These are phyloP conservation scores for Drosophila melanica DNA, from an alignment of 1,140 invertebrate species.

Conservation along the genomic window DNA sequence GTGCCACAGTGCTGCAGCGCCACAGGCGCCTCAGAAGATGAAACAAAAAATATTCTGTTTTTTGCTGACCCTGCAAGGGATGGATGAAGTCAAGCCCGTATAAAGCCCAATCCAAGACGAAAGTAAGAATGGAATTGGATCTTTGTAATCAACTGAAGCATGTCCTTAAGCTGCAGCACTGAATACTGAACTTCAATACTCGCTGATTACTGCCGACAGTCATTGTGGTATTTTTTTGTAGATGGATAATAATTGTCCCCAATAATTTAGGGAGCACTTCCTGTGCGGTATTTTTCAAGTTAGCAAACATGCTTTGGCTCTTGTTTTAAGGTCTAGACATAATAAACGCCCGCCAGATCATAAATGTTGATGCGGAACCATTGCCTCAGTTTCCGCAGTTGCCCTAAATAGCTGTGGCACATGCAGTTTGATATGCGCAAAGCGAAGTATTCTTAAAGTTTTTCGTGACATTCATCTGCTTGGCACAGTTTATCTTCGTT, in stretches of 20 bases:
- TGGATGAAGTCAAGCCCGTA: background rate
- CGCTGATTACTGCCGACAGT: constrained; percentile 17
- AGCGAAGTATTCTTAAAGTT: constrained; percentile 29
- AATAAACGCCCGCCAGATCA: constrained; percentile 51
- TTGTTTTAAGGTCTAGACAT: constrained; percentile 52
- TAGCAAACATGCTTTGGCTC: constrained; percentile 47
- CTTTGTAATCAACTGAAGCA: background rate
- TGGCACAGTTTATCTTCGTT: constrained; percentile 53
- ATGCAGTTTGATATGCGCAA: constrained; percentile 14
- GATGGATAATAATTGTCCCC: constrained; percentile 9
- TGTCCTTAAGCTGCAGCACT: background rate
- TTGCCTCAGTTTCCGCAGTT: constrained; percentile 11
- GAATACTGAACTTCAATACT: background rate
- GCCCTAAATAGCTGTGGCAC: constrained; percentile 30
- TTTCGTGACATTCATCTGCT: constrained; percentile 5
- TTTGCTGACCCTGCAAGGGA: constrained; percentile 30
- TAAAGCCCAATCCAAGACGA: background rate
- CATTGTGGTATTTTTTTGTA: constrained; percentile 7
- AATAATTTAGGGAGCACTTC: constrained; percentile 18
- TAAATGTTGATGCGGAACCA: constrained; percentile 63
- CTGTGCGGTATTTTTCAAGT: constrained; percentile 40
- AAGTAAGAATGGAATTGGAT: background rate
- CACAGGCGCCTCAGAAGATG: background rate
- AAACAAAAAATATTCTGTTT: background rate
- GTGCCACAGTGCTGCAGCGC: constrained; percentile 23